Evolutionary conservation across 2,113 vertebrate species (phyloP).

Genomic region (Lontra canadensis): DNA sequence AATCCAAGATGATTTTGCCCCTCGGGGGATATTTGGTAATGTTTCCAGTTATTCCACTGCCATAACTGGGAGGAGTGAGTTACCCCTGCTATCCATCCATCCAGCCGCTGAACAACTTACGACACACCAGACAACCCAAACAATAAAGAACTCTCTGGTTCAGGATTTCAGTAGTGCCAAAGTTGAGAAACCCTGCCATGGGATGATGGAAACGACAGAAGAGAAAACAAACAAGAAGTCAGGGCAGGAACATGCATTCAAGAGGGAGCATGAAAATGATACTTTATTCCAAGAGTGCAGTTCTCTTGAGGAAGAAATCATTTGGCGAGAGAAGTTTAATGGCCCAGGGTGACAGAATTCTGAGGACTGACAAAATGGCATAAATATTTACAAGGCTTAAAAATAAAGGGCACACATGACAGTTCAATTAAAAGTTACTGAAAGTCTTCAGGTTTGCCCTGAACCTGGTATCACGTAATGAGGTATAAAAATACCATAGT

Average conservation of each 20-base stretch:
- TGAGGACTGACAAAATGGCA: not conserved
- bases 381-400: not conserved
- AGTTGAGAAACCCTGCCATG: not conserved
- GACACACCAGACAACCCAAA: not conserved
- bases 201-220: not conserved
- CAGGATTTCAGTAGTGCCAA: not conserved
- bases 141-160: conserved; percentile 14
- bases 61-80: not conserved
- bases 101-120: not conserved
- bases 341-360: not conserved
- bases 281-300: not conserved
- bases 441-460: not conserved
- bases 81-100: not conserved
- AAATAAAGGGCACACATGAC: not conserved
- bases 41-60: not conserved
- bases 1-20: not conserved
- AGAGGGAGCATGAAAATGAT: not conserved
- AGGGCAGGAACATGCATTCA: not conserved
- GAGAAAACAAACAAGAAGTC: not conserved
- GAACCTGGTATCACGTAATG: not conserved
- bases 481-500: not conserved
- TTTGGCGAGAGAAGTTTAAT: not conserved
- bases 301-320: not conserved
- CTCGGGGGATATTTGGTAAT: conserved; percentile 8
- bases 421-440: not conserved